Evolutionary conservation across 2,797 vertebrate species (phyloP).

Genomic region (Sciaenops ocellatus): DNA sequence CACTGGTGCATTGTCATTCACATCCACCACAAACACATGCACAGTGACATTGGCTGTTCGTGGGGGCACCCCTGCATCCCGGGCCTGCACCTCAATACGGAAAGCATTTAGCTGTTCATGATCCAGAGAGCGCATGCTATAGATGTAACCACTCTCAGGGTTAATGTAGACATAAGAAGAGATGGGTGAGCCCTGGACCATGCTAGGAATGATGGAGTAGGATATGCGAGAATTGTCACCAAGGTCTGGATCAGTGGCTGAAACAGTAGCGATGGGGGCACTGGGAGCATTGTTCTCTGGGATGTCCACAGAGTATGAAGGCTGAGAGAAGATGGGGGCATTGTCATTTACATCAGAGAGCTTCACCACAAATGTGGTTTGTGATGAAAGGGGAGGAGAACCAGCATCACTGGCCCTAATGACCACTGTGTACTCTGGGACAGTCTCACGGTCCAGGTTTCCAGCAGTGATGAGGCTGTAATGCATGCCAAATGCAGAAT

Average conservation of each 20-base stretch:
- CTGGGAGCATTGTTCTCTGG: constrained; percentile 92
- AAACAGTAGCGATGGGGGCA: constrained; percentile 89
- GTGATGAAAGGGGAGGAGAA: constrained; percentile 88
- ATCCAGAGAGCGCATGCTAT: constrained; percentile 93
- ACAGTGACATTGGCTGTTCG: constrained; percentile 89
- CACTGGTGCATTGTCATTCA: constrained; percentile 93
- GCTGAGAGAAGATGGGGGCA: constrained; percentile 90
- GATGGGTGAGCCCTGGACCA: constrained; percentile 86
- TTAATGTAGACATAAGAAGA: constrained; percentile 94
- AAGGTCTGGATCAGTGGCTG: constrained; percentile 90
- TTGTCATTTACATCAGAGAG: constrained; percentile 98
- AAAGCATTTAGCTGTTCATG: constrained; percentile 93
- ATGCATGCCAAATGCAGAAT: constrained; percentile 90
- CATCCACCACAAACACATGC: constrained; percentile 93
- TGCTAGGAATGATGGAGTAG: constrained; percentile 88
- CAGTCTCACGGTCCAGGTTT: constrained; percentile 90
- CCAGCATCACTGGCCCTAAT: constrained; percentile 91
- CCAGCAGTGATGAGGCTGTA: constrained; percentile 90
- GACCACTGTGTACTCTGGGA: constrained; percentile 88
- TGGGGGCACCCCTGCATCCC: constrained; percentile 89
- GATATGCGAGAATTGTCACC: constrained; percentile 91
- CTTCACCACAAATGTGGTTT: constrained; percentile 88
- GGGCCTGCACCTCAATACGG: constrained; percentile 89
- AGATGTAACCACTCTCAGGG: constrained; percentile 91
- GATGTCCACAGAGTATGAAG: constrained; percentile 92